These are phyloP conservation scores for Melanostoma scalare DNA, from an alignment of 2,888 invertebrate genomes.

Conservation along the genomic window DNA sequence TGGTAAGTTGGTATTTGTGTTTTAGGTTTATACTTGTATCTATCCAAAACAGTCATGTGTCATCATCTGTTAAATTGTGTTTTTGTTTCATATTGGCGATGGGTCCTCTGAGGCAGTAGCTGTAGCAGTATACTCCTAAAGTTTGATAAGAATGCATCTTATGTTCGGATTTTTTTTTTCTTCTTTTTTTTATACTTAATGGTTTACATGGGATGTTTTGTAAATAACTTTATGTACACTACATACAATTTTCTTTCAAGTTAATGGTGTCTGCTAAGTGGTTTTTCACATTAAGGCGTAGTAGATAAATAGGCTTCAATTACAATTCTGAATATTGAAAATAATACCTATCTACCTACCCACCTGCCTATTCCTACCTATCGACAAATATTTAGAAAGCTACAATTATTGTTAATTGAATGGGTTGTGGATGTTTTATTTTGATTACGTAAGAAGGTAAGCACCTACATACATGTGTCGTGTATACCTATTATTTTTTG, in stretches of 20 bases:
- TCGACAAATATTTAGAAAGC: too few relatives aligned
- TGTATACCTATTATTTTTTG: too few relatives aligned
- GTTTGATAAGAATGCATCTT: constrained; percentile 51
- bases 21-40: constrained; percentile 39
- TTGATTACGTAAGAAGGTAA: too few relatives aligned
- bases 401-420: too few relatives aligned
- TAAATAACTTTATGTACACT: neutral
- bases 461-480: too few relatives aligned
- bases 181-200: neutral
- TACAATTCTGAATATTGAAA: constrained; percentile 44
- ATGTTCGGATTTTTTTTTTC: constrained; percentile 10
- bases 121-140: constrained; percentile 24
- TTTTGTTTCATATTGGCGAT: constrained; percentile 61
- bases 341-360: neutral
- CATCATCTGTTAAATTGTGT: constrained; percentile 70
- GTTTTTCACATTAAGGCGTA: constrained; percentile 61
- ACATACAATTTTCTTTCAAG: constrained; percentile 19
- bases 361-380: too few relatives aligned
- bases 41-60: constrained; percentile 59
- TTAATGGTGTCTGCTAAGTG: constrained; percentile 61
- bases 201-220: constrained; percentile 12
- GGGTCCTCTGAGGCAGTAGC: constrained; percentile 14
- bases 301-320: constrained; percentile 52
- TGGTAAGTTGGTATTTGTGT: constrained; percentile 8
- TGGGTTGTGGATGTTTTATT: too few relatives aligned